Conservation (phyloP, 2,797 vertebrate genomes). For the Myotis vivesi region DNA sequence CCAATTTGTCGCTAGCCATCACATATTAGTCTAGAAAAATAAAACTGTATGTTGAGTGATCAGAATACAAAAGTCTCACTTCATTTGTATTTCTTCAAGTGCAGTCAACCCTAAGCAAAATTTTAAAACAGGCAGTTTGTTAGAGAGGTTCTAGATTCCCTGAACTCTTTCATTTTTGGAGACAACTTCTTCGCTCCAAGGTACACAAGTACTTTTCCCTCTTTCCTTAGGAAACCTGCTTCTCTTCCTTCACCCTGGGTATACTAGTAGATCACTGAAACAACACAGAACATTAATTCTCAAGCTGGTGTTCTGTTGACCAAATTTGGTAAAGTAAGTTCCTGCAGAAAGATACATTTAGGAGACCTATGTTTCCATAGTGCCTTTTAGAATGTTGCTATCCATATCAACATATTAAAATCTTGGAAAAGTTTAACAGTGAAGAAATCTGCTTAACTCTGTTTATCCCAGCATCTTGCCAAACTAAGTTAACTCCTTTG, state of each 20-base stretch:
- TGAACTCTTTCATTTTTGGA: neutral
- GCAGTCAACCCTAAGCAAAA: neutral
- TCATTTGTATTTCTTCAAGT: neutral
- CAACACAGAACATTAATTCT: neutral
- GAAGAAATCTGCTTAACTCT: conserved; percentile 30
- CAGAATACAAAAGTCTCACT: neutral
- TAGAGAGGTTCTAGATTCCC: neutral
- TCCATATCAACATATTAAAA: conserved; percentile 36
- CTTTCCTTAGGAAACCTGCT: conserved; percentile 8
- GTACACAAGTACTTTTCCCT: neutral
- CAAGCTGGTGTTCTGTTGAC: conserved; percentile 19
- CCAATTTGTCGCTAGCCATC: neutral
- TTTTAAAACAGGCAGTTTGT: neutral
- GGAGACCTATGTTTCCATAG: conserved; percentile 26
- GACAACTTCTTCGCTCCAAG: neutral
- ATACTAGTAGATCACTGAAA: neutral
- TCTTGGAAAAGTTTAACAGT: neutral
- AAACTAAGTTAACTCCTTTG: conserved; percentile 14
- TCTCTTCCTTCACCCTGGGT: neutral
- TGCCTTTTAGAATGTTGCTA: neutral
- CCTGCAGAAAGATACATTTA: conserved; percentile 29
- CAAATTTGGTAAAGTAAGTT: conserved; percentile 35
- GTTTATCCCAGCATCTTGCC: conserved; percentile 1
- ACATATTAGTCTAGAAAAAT: neutral
- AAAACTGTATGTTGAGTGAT: conserved; percentile 9